phyloP scores from a whole-genome alignment of 2,888 invertebrate genomes.

The Craniophora ligustri region DNA sequence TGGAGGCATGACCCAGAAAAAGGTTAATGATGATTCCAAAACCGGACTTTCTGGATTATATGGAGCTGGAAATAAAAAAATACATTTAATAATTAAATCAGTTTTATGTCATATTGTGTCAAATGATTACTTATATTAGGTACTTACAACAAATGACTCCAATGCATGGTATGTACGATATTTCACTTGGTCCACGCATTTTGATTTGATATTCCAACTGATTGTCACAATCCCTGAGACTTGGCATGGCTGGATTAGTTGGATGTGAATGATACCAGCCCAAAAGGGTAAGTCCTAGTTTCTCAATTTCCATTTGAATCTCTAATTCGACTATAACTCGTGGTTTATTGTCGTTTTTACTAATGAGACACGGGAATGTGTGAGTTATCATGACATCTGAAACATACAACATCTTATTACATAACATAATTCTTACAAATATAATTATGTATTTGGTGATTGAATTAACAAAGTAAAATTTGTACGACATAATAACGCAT shows the following conservation, averaged over 20 bases:
- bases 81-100: too few relatives aligned
- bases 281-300: conserved; percentile 93
- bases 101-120: too few relatives aligned
- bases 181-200: conserved; percentile 97
- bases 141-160: conserved; percentile 97
- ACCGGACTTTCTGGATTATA: conserved; percentile 94
- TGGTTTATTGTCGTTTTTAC: conserved; percentile 93
- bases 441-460: too few relatives aligned
- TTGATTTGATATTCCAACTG: conserved; percentile 98
- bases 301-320: conserved; percentile 95
- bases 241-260: conserved; percentile 95
- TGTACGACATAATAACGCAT: neutral
- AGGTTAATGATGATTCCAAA: conserved; percentile 94
- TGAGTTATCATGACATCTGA: conserved; percentile 95
- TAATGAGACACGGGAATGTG: conserved; percentile 95
- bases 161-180: conserved; percentile 97
- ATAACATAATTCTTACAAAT: too few relatives aligned
- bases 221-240: conserved; percentile 95
- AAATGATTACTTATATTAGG: neutral
- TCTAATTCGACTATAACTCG: conserved; percentile 93
- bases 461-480: too few relatives aligned
- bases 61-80: conserved; percentile 90
- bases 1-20: conserved; percentile 99
- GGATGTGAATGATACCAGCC: conserved; percentile 99
- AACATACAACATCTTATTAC: too few relatives aligned